Percentiles rank a stretch among this genome's conserved stretches.
These are phyloP conservation scores for Drosophila bipectinata DNA, from an alignment of 1,140 invertebrate genomes.

Conservation along the genomic window DNA sequence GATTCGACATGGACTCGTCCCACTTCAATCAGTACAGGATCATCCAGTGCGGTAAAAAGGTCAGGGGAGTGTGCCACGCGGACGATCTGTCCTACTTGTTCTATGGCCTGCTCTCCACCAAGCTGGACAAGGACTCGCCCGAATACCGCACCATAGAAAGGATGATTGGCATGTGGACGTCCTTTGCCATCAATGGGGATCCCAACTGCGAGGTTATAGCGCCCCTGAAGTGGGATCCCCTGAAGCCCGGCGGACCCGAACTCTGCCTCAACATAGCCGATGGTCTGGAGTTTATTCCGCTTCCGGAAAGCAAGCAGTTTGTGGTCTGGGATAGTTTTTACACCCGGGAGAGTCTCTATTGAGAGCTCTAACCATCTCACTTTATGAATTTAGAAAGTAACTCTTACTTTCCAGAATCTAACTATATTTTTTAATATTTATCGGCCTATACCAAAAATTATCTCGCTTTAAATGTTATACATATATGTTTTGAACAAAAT, in stretches of 20 bases:
- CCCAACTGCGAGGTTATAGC: constrained; percentile 60
- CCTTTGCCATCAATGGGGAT: constrained; percentile 81
- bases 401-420: background rate
- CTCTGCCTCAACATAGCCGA: constrained; percentile 83
- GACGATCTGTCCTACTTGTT: constrained; percentile 89
- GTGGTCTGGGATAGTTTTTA: constrained; percentile 83
- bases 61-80: constrained; percentile 85
- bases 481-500: background rate
- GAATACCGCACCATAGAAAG: constrained; percentile 80
- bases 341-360: constrained; percentile 60
- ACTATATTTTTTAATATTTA: background rate
- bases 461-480: background rate
- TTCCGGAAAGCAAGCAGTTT: constrained; percentile 84
- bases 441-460: background rate
- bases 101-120: constrained; percentile 81
- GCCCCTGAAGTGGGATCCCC: constrained; percentile 61
- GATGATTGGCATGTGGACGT: constrained; percentile 82
- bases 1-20: constrained; percentile 83
- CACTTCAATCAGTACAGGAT: constrained; percentile 68
- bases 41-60: constrained; percentile 61
- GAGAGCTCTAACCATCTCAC: background rate
- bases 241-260: constrained; percentile 54
- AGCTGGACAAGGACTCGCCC: constrained; percentile 64
- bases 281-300: constrained; percentile 67
- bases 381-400: background rate